A percentile compares a stretch with the other conserved stretches of the same genome.
Conservation (phyloP, 1,140 invertebrate species). For the Megathymus violae region DNA sequence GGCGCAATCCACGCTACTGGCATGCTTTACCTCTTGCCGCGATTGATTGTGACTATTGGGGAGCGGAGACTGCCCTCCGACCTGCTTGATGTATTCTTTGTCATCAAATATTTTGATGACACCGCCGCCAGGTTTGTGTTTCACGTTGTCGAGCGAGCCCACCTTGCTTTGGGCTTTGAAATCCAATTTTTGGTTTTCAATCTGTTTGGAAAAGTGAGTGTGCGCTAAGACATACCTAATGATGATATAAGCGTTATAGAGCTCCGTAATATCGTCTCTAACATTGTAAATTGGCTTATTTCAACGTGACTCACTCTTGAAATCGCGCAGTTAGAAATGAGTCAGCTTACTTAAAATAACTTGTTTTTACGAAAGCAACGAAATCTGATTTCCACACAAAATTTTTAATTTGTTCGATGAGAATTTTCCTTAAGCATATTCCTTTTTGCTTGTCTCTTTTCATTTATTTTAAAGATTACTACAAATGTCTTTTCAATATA, state of each 20-base stretch:
- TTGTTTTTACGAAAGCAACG: too few species aligned
- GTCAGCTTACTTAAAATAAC: not conserved
- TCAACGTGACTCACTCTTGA: not conserved
- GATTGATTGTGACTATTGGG: constrained; percentile 86
- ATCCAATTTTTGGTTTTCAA: constrained; percentile 94
- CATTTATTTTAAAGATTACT: too few species aligned
- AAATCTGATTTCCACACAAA: not conserved
- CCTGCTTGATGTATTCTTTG: constrained; percentile 95
- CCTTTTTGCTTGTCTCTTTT: too few species aligned
- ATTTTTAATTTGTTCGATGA: not conserved
- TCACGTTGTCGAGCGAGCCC: constrained; percentile 96
- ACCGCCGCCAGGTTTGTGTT: constrained; percentile 96
- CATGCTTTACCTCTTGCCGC: constrained; percentile 86
- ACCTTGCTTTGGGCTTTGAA: constrained; percentile 94
- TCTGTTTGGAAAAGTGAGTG: constrained; percentile 86
- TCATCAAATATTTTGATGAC: constrained; percentile 97
- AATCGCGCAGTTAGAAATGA: not conserved
- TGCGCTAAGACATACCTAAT: constrained; percentile 46
- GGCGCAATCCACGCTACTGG: constrained; percentile 33
- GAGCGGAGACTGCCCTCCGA: constrained; percentile 86
- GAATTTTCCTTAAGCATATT: too few species aligned
- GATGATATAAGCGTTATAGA: constrained; percentile 31
- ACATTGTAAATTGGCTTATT: constrained; percentile 1
- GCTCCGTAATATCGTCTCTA: constrained; percentile 16
- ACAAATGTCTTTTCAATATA: too few species aligned